phyloP scores from a whole-genome alignment of 2,888 invertebrate species.

The Aleiodes leptofemur region DNA sequence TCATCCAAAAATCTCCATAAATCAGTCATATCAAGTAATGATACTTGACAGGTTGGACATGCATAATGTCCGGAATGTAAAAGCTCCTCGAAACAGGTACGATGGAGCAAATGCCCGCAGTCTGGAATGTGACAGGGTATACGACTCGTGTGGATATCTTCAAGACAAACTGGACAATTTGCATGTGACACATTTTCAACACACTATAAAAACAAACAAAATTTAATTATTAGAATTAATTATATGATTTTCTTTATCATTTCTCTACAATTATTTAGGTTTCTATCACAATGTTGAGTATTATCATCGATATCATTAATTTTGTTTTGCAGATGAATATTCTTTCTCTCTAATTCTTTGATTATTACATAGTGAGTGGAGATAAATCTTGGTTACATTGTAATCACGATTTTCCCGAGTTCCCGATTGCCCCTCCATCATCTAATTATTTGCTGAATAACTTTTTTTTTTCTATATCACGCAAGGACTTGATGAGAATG shows the following conservation, averaged over 20 bases:
- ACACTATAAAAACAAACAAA: constrained; percentile 79
- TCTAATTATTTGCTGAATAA: too few species aligned
- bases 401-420: too few species aligned
- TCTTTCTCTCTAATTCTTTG: too few species aligned
- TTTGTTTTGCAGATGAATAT: too few species aligned
- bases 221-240: constrained; percentile 25
- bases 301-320: too few species aligned
- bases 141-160: constrained; percentile 93
- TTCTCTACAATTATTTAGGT: too few species aligned
- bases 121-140: constrained; percentile 92
- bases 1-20: constrained; percentile 89
- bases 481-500: too few species aligned
- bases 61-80: constrained; percentile 87
- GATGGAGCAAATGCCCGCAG: constrained; percentile 92
- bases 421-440: too few species aligned
- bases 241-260: not conserved
- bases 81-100: constrained; percentile 89
- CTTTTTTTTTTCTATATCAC: too few species aligned
- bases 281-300: too few species aligned
- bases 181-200: constrained; percentile 92
- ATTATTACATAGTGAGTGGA: too few species aligned
- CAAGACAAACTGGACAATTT: constrained; percentile 93
- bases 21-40: constrained; percentile 91
- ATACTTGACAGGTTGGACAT: constrained; percentile 92
- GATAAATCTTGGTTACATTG: too few species aligned